Percentiles rank a stretch among this genome's conserved stretches.
Conservation (phyloP, 1,140 invertebrate genomes). For the Antheraea pernyi region DNA sequence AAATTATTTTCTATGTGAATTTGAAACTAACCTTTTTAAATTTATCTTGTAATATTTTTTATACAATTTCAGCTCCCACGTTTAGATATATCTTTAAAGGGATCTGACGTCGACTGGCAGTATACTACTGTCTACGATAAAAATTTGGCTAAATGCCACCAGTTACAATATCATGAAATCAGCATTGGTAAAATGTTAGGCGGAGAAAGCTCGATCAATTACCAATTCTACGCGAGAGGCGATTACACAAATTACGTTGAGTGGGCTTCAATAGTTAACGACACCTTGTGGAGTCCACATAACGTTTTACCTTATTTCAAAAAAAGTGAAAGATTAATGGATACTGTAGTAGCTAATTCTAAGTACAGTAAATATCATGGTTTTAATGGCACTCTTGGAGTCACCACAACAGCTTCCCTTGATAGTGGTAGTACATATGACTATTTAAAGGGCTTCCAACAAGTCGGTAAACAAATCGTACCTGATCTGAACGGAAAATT, state of each 20-base stretch:
- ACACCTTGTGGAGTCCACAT: slow-evolving; percentile 81
- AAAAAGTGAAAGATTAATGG: background rate
- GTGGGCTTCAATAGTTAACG: slow-evolving; percentile 44
- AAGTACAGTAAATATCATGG: background rate
- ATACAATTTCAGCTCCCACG: too few species aligned
- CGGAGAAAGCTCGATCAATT: slow-evolving; percentile 86
- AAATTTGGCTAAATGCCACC: background rate
- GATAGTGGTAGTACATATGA: too few species aligned
- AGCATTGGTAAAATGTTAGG: slow-evolving; percentile 84
- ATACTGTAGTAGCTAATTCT: background rate
- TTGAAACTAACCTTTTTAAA: too few species aligned
- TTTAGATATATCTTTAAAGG: too few species aligned
- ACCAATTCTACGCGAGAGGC: slow-evolving; percentile 86
- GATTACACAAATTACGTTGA: slow-evolving; percentile 51
- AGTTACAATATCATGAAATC: slow-evolving; percentile 81
- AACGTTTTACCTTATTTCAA: background rate
- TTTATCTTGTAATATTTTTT: too few species aligned
- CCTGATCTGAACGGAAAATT: slow-evolving; percentile 23
- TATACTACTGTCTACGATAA: background rate
- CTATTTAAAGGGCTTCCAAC: slow-evolving; percentile 22
- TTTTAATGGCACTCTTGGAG: too few species aligned
- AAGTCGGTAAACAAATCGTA: slow-evolving; percentile 26
- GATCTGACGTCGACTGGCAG: background rate
- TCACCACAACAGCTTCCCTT: too few species aligned
- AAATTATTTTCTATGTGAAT: too few species aligned